Percentiles rank a stretch among this genome's conserved stretches.
These are phyloP conservation scores for Procambarus clarkii DNA, from an alignment of 1,140 invertebrate genomes.

Conservation along the genomic window DNA sequence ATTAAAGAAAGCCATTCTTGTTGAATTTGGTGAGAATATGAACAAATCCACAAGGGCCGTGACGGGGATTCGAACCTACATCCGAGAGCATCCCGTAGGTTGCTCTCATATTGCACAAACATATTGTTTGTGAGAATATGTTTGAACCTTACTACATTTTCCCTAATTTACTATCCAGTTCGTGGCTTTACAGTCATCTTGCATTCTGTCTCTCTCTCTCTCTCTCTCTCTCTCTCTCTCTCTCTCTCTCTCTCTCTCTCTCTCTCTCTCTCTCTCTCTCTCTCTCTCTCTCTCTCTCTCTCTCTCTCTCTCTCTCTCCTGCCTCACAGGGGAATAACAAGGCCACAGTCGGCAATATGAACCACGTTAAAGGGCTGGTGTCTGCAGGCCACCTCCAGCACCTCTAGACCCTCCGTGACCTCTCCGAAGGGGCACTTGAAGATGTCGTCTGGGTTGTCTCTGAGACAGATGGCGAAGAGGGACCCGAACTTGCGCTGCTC, in stretches of 20 bases:
- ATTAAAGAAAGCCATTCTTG: too few species aligned
- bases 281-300: background rate
- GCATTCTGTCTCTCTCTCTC: background rate
- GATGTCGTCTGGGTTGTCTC: constrained; percentile 33
- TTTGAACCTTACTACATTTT: too few species aligned
- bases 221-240: constrained; percentile 24
- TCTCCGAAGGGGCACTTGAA: constrained; percentile 57
- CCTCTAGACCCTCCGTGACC: constrained; percentile 51
- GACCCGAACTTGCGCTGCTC: constrained; percentile 46
- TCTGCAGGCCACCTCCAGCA: constrained; percentile 28
- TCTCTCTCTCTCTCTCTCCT: background rate
- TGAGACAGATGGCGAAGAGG: constrained; percentile 59
- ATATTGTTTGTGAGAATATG: too few species aligned
- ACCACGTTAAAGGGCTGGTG: constrained; percentile 48
- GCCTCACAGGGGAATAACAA: constrained; percentile 27
- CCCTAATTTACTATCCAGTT: too few species aligned
- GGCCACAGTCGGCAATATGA: constrained; percentile 48
- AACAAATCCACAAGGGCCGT: too few species aligned
- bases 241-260: background rate
- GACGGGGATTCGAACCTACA: too few species aligned
- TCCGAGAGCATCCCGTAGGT: too few species aligned
- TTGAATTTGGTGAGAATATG: too few species aligned
- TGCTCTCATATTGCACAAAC: too few species aligned
- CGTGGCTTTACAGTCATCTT: too few species aligned
- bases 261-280: background rate